Base-by-base conservation (phyloP, 2,113 vertebrate genomes). In the Halcyon senegalensis region DNA sequence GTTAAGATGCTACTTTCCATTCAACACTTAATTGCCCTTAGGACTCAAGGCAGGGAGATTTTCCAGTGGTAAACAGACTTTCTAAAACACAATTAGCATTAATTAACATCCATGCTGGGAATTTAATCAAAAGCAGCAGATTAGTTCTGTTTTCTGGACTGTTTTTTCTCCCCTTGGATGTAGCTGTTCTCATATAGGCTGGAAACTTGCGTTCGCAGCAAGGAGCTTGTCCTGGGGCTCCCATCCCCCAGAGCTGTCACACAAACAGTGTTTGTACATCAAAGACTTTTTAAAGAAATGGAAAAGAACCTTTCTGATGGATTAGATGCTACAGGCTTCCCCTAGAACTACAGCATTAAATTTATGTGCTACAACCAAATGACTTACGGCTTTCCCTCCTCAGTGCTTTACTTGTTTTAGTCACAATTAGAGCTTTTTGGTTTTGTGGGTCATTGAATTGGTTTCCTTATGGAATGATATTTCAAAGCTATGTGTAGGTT, bases 81-180 rank as follows among this genome's bases (percentile, higher is more conserved):
- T 91, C 87, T 94, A 68, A 95, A 95, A 64, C 56, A 60, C 53
- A 87, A 75, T 95, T 95, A 95, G 84, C 89, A 87, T 92, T 95
- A 96, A 92, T 95, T 95, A 96, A 89, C 91, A 91, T 91, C 77
- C 77, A 87, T 95, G 93, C 93, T 78, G 77, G 73, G 93, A 92
- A 73, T 94, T 92, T 91, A 92, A 92, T 95, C 91, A 96, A 93
- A 74, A 89, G 87, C 91, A 94, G 68, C 56, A 90, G 76, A 90
- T 89, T 59, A 92, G 28, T 81, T 84, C 50, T 94, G 72, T 89
- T 87, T 93, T 89, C 76, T 81, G 83, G 79, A 56, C 53, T 0
- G 3, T 78, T 68, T 87, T 68, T 53, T 95, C 51, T 89, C 60
- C 62, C 56, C 43, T 84, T 81, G 77, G 91, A 67, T 89, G 35